Conservation (phyloP, 2,113 vertebrate genomes). For the Colossoma macropomum region DNA sequence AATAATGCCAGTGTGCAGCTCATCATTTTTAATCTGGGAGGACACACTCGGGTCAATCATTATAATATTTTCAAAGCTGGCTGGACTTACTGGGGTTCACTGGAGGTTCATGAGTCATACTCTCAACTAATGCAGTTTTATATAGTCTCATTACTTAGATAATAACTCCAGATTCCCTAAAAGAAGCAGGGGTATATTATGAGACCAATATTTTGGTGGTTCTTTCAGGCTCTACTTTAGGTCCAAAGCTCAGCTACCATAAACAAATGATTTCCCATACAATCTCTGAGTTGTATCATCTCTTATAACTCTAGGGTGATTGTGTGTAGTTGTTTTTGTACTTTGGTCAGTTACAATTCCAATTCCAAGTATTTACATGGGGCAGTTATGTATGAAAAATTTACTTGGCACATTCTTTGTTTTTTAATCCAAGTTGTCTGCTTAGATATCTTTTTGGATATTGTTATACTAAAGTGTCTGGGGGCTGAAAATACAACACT, state of each 20-base stretch:
- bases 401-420: no score
- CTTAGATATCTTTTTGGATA: no score
- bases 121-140: constrained; percentile 22
- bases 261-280: no score
- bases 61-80: constrained; percentile 52
- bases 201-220: neutral
- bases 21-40: constrained; percentile 39
- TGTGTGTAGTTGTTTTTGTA: no score
- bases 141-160: neutral
- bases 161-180: neutral
- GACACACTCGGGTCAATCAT: constrained; percentile 45
- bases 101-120: neutral
- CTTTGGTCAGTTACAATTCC: no score
- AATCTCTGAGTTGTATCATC: neutral
- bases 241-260: neutral
- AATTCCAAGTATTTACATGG: no score
- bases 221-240: neutral
- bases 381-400: no score
- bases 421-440: no score
- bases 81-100: constrained; percentile 2
- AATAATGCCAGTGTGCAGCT: constrained; percentile 30
- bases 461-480: no score
- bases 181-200: neutral
- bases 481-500: no score
- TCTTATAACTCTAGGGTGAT: no score